phyloP scores from a whole-genome alignment of 2,797 vertebrate genomes.

The Hemitrygon akajei region DNA sequence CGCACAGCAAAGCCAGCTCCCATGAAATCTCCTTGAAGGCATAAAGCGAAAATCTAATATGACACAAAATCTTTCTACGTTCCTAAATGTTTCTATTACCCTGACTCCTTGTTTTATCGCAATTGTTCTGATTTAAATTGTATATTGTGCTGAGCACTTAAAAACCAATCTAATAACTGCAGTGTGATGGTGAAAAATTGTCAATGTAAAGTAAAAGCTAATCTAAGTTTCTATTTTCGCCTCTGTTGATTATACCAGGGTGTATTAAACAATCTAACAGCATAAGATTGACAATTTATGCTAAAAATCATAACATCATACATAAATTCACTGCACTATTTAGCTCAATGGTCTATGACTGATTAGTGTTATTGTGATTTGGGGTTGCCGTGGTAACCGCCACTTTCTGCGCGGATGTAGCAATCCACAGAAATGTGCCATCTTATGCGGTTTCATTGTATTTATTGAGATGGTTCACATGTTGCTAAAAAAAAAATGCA shows the following conservation, averaged over 20 bases:
- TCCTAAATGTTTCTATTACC: conserved; percentile 18
- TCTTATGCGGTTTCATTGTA: not conserved
- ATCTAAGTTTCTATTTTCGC: conserved; percentile 32
- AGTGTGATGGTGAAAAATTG: not conserved
- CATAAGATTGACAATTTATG: conserved; percentile 33
- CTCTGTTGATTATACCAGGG: conserved; percentile 19
- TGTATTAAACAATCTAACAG: conserved; percentile 33
- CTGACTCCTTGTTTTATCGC: conserved; percentile 24
- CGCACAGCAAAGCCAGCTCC: not conserved
- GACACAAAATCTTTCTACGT: conserved; percentile 7
- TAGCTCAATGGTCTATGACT: conserved; percentile 24
- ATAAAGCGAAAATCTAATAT: conserved; percentile 7
- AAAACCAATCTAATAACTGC: conserved; percentile 22
- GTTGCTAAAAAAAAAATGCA: not conserved
- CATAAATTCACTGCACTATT: conserved; percentile 21
- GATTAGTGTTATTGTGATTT: conserved; percentile 34
- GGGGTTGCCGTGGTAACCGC: conserved; percentile 14
- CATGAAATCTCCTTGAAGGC: not conserved
- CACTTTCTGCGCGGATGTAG: not conserved
- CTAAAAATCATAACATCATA: conserved; percentile 23
- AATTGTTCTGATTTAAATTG: conserved; percentile 32
- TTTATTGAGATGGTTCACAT: not conserved
- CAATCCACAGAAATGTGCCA: not conserved
- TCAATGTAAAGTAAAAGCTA: conserved; percentile 18
- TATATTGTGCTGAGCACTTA: conserved; percentile 30